Conservation (phyloP, 2,888 invertebrate genomes). For the Graphium colonna region DNA sequence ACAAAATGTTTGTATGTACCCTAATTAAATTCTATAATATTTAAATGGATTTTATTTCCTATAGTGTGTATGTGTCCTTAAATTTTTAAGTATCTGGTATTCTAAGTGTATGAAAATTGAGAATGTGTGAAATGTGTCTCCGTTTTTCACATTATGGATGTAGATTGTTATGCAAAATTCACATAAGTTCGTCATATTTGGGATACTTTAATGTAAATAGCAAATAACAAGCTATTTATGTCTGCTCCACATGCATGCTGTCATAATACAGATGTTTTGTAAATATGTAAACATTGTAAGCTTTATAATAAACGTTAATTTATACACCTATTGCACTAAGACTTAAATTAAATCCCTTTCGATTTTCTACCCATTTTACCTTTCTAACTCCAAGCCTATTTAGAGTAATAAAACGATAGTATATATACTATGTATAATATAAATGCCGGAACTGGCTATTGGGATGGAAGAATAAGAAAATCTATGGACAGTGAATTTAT, state of each 20-base stretch:
- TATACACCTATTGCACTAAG: neutral
- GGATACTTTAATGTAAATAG: neutral
- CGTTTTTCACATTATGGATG: neutral
- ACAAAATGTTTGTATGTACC: slow-evolving; percentile 79
- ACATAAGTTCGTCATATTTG: neutral
- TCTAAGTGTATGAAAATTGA: neutral
- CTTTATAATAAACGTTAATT: neutral
- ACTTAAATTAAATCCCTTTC: neutral
- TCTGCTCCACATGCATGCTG: neutral
- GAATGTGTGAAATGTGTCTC: neutral
- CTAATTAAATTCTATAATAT: slow-evolving; percentile 79
- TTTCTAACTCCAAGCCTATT: neutral
- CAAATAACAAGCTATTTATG: neutral
- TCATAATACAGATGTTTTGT: neutral
- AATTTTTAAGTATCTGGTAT: neutral
- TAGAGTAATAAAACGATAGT: too few relatives aligned
- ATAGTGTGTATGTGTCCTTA: neutral
- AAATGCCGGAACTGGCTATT: too few relatives aligned
- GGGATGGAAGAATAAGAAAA: too few relatives aligned
- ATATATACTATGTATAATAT: too few relatives aligned
- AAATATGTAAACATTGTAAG: slow-evolving; percentile 1
- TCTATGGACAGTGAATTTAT: too few relatives aligned
- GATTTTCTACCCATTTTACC: neutral
- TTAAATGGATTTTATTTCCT: slow-evolving; percentile 53
- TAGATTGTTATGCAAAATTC: neutral